phyloP scores from a whole-genome alignment of 2,888 invertebrate genomes.

The Pandemis cinnamomeana region DNA sequence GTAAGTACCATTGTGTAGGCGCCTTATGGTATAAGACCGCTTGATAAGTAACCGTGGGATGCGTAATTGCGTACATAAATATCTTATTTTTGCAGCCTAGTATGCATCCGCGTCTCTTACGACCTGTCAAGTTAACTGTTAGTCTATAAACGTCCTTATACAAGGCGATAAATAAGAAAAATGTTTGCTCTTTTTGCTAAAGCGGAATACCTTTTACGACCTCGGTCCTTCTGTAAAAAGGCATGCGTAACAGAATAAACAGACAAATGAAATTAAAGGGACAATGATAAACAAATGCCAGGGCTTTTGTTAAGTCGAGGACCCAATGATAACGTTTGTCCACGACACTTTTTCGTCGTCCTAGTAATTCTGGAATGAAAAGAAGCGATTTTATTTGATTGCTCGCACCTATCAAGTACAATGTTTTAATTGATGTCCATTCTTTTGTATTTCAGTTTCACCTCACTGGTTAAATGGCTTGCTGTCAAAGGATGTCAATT shows the following conservation, averaged over 20 bases:
- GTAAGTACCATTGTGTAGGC: too few relatives aligned
- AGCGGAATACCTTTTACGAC: conserved; percentile 1
- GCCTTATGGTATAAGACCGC: too few relatives aligned
- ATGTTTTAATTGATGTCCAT: neutral
- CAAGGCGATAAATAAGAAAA: neutral
- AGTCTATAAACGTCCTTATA: neutral
- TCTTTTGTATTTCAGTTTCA: too few relatives aligned
- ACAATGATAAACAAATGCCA: conserved; percentile 20
- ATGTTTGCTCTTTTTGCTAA: neutral
- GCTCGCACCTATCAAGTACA: neutral
- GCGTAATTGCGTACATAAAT: too few relatives aligned
- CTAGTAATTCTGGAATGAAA: neutral
- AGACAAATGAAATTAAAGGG: conserved; percentile 24
- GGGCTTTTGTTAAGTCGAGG: conserved; percentile 17
- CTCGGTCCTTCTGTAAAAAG: conserved; percentile 9
- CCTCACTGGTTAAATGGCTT: too few relatives aligned
- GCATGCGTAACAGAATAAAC: conserved; percentile 14
- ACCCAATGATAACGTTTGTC: conserved; percentile 3
- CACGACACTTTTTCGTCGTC: neutral
- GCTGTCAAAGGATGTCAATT: too few relatives aligned
- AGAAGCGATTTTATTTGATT: neutral
- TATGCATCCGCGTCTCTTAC: neutral
- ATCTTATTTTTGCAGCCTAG: too few relatives aligned
- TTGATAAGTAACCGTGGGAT: too few relatives aligned
- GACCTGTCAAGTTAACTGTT: neutral